These are phyloP conservation scores for Aurelia sp. DNA, from an alignment of 30 jellyfish, hydroid and myxozoan genomes.

Conservation along the genomic window DNA sequence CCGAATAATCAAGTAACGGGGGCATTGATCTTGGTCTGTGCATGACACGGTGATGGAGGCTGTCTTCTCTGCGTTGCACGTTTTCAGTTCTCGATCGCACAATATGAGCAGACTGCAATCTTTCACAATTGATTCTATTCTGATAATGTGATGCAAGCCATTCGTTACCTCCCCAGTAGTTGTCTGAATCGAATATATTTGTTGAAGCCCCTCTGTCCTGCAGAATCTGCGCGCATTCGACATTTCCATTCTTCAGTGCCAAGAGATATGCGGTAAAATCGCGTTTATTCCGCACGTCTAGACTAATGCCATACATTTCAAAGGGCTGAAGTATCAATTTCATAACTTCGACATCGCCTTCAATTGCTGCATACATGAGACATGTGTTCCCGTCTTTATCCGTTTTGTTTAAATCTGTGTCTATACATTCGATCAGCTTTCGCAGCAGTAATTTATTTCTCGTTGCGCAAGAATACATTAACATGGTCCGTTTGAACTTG, in stretches of 20 bases:
- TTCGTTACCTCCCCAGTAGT: constrained; percentile 33
- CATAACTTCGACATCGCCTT: constrained; percentile 38
- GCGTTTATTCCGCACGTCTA: constrained; percentile 49
- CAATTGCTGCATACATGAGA: constrained; percentile 69
- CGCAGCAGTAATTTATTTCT: constrained; percentile 36
- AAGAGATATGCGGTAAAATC: constrained; percentile 63
- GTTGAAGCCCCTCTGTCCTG: constrained; percentile 49
- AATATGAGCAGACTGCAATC: constrained; percentile 1
- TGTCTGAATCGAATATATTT: constrained; percentile 22
- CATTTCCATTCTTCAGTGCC: constrained; percentile 53
- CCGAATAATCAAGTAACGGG: not conserved
- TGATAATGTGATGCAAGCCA: constrained; percentile 46
- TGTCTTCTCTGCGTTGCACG: not conserved
- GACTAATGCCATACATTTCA: constrained; percentile 21
- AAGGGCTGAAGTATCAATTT: constrained; percentile 17
- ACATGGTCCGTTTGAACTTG: constrained; percentile 26
- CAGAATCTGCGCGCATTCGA: constrained; percentile 53
- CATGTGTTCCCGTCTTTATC: constrained; percentile 65
- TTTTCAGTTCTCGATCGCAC: constrained; percentile 20
- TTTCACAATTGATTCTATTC: constrained; percentile 21
- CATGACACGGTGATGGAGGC: not conserved
- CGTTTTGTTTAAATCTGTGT: constrained; percentile 34
- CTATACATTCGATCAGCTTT: constrained; percentile 20
- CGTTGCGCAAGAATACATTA: constrained; percentile 74
- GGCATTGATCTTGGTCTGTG: constrained; percentile 58